A percentile compares a stretch with the other conserved stretches of the same genome.
Evolutionary conservation across 1,140 invertebrate genomes (phyloP).

Genomic region (Vollenhovia emeryi): DNA sequence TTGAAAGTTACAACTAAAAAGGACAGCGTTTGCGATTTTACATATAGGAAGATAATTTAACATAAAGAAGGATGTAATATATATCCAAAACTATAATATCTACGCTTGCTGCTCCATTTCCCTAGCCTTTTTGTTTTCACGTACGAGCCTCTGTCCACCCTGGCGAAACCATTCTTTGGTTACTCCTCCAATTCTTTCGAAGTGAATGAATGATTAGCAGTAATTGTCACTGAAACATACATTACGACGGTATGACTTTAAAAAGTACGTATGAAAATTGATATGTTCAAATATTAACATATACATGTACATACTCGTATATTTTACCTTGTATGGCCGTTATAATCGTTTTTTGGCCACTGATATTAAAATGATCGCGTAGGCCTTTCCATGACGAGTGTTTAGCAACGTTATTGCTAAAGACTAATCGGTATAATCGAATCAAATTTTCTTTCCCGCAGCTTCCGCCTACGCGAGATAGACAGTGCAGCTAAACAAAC

Average conservation of each 20-base stretch:
- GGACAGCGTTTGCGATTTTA: no score
- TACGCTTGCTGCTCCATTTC: no score
- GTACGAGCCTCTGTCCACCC: not conserved
- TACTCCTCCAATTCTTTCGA: conserved; percentile 6
- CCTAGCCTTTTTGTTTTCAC: not conserved
- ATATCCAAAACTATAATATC: no score
- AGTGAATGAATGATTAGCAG: not conserved
- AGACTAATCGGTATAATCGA: conserved; percentile 3
- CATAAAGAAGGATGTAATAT: no score
- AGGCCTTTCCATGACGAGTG: conserved; percentile 9
- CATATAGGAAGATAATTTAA: no score
- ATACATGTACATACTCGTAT: not conserved
- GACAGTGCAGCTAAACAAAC: not conserved
- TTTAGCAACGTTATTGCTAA: conserved; percentile 9
- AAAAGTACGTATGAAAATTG: not conserved
- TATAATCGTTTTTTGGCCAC: conserved; percentile 1
- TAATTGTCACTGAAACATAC: conserved; percentile 17
- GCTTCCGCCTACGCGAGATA: conserved; percentile 23
- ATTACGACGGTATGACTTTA: no score
- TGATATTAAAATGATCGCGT: not conserved
- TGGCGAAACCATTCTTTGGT: conserved; percentile 32
- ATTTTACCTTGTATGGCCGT: conserved; percentile 22
- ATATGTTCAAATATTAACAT: not conserved
- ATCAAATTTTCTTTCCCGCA: conserved; percentile 29
- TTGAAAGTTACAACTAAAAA: no score